Evolutionary conservation across 2,113 vertebrate species (phyloP).

Genomic region (Alexandromys fortis): DNA sequence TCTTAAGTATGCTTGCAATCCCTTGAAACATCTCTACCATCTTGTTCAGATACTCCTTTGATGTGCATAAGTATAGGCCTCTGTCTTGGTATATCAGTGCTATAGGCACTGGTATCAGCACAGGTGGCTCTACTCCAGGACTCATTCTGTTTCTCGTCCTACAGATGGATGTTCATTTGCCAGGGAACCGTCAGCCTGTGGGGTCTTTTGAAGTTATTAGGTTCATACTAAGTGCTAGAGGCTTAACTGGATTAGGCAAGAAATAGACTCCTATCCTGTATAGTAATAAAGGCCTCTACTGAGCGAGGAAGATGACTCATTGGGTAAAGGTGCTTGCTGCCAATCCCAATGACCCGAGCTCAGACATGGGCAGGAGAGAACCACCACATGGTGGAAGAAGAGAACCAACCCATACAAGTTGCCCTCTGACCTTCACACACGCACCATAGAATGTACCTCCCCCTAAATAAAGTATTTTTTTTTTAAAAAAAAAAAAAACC

Average conservation of each 20-base stretch:
- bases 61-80: background rate
- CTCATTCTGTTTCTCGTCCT: background rate
- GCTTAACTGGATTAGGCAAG: conserved; percentile 17
- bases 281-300: background rate
- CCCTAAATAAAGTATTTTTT: background rate
- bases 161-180: background rate
- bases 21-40: background rate
- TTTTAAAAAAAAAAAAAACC: too few relatives aligned
- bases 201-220: conserved; percentile 17
- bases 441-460: too few relatives aligned
- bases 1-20: conserved; percentile 9
- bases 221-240: background rate
- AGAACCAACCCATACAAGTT: background rate
- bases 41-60: conserved; percentile 27
- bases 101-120: background rate
- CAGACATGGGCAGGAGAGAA: background rate
- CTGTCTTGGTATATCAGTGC: background rate
- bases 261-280: background rate
- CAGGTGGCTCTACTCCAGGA: background rate
- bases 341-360: background rate
- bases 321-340: background rate
- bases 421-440: background rate
- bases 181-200: background rate
- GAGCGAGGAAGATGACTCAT: background rate
- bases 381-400: background rate